These are phyloP conservation scores for Formicarius rufipectus DNA, from an alignment of 2,113 vertebrate species.

Conservation along the genomic window DNA sequence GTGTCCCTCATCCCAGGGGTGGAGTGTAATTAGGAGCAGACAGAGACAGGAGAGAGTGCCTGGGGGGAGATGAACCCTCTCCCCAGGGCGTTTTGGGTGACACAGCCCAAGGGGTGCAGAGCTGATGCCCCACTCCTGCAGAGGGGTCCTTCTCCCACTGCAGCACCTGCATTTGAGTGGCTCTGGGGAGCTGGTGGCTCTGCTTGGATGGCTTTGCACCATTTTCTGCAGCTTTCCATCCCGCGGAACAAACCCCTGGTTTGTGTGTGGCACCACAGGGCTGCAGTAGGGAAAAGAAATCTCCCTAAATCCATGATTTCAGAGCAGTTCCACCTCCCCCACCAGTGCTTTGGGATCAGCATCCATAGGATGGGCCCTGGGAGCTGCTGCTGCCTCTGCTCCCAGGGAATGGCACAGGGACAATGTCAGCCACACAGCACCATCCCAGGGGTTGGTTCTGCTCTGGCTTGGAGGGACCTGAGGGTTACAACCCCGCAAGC, in stretches of 20 bases:
- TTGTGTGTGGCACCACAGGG: too few species aligned
- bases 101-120: not conserved
- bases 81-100: not conserved
- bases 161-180: not conserved
- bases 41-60: not conserved
- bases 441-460: rapidly evolving
- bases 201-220: not conserved
- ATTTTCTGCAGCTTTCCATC: not conserved
- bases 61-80: not conserved
- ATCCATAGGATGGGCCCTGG: rapidly evolving
- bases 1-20: not conserved
- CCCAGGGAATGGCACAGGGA: rapidly evolving
- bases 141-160: rapidly evolving
- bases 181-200: not conserved
- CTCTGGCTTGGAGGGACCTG: not conserved
- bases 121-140: not conserved
- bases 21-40: not conserved
- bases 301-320: rapidly evolving
- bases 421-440: rapidly evolving
- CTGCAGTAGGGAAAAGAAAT: rapidly evolving
- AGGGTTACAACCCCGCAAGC: not conserved
- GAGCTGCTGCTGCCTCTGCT: not conserved
- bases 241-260: rapidly evolving
- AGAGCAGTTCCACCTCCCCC: rapidly evolving
- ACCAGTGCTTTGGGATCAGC: not conserved